Percentiles rank a stretch among this genome's conserved stretches.
Evolutionary conservation across 2,113 vertebrate genomes (phyloP).

Genomic region (Columbina picui): DNA sequence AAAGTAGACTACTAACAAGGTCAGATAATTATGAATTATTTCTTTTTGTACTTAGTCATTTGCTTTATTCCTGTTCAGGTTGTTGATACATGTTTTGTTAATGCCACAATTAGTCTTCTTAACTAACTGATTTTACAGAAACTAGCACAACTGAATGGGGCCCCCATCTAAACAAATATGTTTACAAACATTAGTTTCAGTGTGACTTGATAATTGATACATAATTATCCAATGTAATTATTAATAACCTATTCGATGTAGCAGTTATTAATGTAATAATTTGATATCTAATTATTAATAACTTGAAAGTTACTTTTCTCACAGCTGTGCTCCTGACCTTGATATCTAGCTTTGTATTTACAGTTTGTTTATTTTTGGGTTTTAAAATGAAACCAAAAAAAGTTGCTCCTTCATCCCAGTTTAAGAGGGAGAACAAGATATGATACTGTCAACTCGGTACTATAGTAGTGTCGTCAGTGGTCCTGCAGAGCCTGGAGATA

Average conservation of each 20-base stretch:
- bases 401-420: neutral
- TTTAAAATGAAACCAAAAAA: neutral
- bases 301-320: neutral
- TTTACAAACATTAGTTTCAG: neutral
- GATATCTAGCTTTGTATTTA: neutral
- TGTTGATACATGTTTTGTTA: neutral
- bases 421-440: neutral
- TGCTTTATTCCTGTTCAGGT: neutral
- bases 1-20: neutral
- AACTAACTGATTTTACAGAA: neutral
- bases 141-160: neutral
- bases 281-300: neutral
- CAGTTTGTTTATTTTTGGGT: neutral
- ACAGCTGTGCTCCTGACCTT: neutral
- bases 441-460: neutral
- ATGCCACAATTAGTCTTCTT: neutral
- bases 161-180: neutral
- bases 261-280: neutral
- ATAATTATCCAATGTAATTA: neutral
- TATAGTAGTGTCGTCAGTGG: neutral
- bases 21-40: neutral
- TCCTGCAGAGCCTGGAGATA: neutral
- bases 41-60: neutral
- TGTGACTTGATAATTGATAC: neutral
- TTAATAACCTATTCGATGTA: neutral